Evolutionary conservation across 2,888 invertebrate genomes (phyloP), one percentile per base, ranked within the genome.

Genomic region (Salpingus planirostris): DNA sequence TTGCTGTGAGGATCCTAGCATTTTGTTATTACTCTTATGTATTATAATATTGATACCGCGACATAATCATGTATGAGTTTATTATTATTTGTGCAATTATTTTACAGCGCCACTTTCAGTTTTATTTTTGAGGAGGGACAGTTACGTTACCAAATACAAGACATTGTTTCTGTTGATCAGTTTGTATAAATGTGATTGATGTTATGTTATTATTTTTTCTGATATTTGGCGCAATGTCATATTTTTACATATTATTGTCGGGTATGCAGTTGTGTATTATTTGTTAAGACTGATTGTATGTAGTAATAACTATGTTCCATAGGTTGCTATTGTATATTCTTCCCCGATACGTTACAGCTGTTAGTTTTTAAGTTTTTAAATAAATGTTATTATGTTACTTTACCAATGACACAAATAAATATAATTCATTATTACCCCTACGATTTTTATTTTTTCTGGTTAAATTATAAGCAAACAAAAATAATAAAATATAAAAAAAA

Each of bases 261-360:
- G n/a, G 42, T 36, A 38, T 41, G 33, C 38, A 47, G 40, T 47
- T 46, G 51, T 56, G 57, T 57, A 57, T 56, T 54, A 54, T 59
- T 59, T 58, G 55, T 60, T 54, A 58, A 60, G 60, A 60, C 60
- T 60, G 60, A 59, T n/a, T 54, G 50, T 52, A 47, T 41, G 37
- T 42, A 37, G 35, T 46, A 36, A 38, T n/a, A n/a, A n/a, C 36
- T 49, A 41, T 43, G 38, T 42, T 45, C 23, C 38, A 39, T 43
- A 38, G 35, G 40, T 40, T 42, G 26, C 29, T 38, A 25, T 27
- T 42, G 35, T 44, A 44, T 38, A 40, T 42, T 42, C 28, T 36
- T 36, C 32, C 27, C 31, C 29, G 29, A 39, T 38, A 40, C 38
- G 38, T 43, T 41, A 40, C 35, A 36, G 38, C 38, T 40, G 36